phyloP scores from a whole-genome alignment of 2,888 invertebrate species.

The Kryphioiulus occultus region DNA sequence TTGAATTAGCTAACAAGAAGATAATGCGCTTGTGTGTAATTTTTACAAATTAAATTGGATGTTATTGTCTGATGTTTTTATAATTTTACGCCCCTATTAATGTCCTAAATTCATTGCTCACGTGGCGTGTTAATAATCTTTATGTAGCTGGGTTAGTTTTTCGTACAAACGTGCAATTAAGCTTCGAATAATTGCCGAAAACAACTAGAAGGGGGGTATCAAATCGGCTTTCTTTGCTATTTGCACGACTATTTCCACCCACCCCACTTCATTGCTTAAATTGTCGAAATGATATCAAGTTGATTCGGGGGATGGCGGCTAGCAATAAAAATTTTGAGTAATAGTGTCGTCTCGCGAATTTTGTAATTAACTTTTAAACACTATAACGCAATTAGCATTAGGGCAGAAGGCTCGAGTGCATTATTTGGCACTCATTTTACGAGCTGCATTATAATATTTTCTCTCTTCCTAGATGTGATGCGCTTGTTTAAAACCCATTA shows the following conservation, averaged over 20 bases:
- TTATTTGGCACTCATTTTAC: background rate
- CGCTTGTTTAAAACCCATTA: slow-evolving; percentile 15
- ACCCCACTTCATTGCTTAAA: background rate
- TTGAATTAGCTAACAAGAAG: too few species aligned
- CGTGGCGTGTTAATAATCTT: background rate
- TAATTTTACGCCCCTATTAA: background rate
- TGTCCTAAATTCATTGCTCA: too few species aligned
- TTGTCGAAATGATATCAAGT: background rate
- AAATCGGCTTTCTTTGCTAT: too few species aligned
- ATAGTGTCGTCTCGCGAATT: background rate
- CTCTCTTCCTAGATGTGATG: background rate
- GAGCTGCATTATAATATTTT: background rate
- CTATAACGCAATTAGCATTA: background rate
- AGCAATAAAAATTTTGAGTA: slow-evolving; percentile 2
- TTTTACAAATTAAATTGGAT: too few species aligned
- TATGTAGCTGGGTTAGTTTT: background rate
- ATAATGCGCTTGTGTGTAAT: too few species aligned
- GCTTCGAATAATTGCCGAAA: background rate
- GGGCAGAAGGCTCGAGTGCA: background rate
- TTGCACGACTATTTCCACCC: background rate
- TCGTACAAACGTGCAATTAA: background rate
- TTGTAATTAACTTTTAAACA: slow-evolving; percentile 23
- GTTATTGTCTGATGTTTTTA: background rate
- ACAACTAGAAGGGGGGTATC: slow-evolving; percentile 7
- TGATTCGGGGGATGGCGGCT: background rate